Conservation (phyloP, 2,113 vertebrate species). For the Alaudala cheleensis region DNA sequence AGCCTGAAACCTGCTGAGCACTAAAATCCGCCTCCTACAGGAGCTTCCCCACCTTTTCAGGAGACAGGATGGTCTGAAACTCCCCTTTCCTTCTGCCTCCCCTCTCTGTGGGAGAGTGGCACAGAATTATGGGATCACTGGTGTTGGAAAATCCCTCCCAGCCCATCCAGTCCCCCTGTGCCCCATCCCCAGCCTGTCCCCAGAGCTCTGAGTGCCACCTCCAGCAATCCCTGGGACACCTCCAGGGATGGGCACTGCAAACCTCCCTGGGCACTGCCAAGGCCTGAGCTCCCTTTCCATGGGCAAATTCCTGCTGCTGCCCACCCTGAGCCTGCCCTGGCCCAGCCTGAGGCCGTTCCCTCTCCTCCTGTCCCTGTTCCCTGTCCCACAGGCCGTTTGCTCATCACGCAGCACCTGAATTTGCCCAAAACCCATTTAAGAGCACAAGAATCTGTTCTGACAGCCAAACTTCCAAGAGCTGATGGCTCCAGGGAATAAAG, state of each 20-base stretch:
- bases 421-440: background rate
- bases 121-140: no score
- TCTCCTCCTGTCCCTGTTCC: no score
- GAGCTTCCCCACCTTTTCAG: background rate
- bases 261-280: no score
- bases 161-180: background rate
- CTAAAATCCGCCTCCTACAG: background rate
- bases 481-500: background rate
- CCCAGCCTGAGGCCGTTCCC: no score
- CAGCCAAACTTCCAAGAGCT: background rate
- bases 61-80: background rate
- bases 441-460: background rate
- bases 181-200: no score
- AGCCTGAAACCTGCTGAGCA: background rate
- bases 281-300: no score
- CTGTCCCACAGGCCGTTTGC: background rate
- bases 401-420: background rate
- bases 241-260: no score
- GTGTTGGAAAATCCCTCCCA: background rate
- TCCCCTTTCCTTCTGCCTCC: background rate
- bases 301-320: no score
- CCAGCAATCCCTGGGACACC: no score
- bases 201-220: background rate
- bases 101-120: background rate
- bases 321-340: no score